Conservation (phyloP, 1,140 invertebrate genomes). For the Steinernema feltiae region DNA sequence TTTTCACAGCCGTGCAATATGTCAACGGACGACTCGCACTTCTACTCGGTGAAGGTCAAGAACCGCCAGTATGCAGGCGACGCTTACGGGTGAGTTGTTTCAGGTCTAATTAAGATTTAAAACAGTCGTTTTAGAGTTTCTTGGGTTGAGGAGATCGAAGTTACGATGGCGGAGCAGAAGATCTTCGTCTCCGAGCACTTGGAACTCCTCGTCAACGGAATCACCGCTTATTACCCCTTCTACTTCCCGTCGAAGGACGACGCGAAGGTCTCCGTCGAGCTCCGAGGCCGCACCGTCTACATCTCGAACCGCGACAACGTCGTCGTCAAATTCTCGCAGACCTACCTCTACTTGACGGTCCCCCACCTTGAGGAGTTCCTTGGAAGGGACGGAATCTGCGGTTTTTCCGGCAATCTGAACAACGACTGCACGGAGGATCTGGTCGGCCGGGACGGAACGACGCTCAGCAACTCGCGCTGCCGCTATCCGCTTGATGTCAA, state of each 20-base stretch:
- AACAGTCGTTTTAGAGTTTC: background rate
- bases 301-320: background rate
- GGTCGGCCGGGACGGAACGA: background rate
- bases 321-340: background rate
- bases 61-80: background rate
- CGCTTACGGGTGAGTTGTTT: background rate
- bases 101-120: background rate
- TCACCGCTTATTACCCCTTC: background rate
- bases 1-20: background rate
- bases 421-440: background rate
- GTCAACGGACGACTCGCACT: background rate
- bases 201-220: background rate
- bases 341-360: background rate
- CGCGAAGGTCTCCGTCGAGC: background rate
- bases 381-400: background rate
- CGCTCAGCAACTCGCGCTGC: background rate
- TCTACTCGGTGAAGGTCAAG: background rate
- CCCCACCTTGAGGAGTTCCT: background rate
- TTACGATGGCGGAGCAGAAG: background rate
- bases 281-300: background rate
- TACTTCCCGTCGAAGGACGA: background rate
- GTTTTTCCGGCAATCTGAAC: background rate
- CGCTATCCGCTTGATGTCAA: background rate
- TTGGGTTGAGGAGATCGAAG: background rate
- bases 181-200: background rate